phyloP scores from a whole-genome alignment of 1,140 invertebrate species.

The Agraylea sexmaculata region DNA sequence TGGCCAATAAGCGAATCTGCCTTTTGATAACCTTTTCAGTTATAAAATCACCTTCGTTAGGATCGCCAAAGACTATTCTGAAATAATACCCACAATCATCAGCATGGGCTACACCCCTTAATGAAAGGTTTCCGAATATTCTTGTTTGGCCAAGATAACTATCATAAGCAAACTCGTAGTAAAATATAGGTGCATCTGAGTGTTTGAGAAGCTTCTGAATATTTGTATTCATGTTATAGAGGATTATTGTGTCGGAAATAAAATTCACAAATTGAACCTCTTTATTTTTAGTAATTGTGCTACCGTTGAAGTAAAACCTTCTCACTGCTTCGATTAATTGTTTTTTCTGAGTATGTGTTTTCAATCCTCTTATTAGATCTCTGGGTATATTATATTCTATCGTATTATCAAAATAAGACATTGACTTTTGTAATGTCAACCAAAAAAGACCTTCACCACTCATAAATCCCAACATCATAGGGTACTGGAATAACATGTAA shows the following conservation, averaged over 20 bases:
- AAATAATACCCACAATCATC: too few species aligned
- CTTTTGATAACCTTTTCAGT: too few species aligned
- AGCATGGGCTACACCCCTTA: constrained; percentile 28
- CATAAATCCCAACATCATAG: constrained; percentile 34
- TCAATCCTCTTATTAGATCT: constrained; percentile 1
- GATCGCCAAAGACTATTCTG: too few species aligned
- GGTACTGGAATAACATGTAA: too few species aligned
- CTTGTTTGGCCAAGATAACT: constrained; percentile 26
- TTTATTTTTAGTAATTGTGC: constrained; percentile 1
- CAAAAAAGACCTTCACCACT: constrained; percentile 35
- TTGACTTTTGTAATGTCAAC: constrained; percentile 22
- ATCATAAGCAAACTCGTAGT: constrained; percentile 28
- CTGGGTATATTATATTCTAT: constrained; percentile 6
- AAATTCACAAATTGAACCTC: background rate
- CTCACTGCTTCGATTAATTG: constrained; percentile 9
- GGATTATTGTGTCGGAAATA: constrained; percentile 4
- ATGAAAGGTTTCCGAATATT: constrained; percentile 25
- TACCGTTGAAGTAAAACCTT: constrained; percentile 9
- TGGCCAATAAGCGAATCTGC: too few species aligned
- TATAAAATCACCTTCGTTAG: too few species aligned
- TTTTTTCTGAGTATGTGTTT: constrained; percentile 8
- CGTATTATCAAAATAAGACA: constrained; percentile 6
- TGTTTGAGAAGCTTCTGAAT: background rate
- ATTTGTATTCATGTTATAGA: constrained; percentile 1
- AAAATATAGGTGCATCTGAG: constrained; percentile 8